Base-by-base conservation (phyloP, 2,797 vertebrate genomes). In the Pteropus rufus region DNA sequence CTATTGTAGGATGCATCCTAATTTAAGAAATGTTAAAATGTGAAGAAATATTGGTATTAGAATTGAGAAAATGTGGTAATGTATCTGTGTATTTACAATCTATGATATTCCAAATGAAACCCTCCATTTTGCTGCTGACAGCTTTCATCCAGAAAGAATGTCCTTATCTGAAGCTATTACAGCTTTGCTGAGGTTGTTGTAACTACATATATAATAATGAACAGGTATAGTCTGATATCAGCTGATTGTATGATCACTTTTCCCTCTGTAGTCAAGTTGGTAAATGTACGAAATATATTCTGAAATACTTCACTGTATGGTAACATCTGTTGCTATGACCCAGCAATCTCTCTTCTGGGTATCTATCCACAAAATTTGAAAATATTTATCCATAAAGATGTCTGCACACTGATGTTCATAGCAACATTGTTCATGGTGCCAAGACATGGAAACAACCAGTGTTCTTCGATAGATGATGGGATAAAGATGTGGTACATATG, bases 1-100 rank as follows among this genome's bases (percentile, higher is more conserved):
- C 58, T 58, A 70, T 79, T 41, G 26, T 58, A 60, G 58, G 41
- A 46, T 83, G 19, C 46, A 62, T 89, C 11, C 39, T 75, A 69
- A 79, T 79, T 83, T 72, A 94, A 56, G 73, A 73, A 87, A 86
- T 77, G 41, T 89, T 94, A 58, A 85, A 85, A 72, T 81, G n/a
- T 56, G 56, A 96, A 84, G 34, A 77, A 60, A 89, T 56, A 49
- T 11, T 94, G n/a, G n/a, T 72, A 19, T 69, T 82, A 70, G 15
- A 76, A 72, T 62, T 56, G 72, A 89, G 54, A 77, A 87, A 88
- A 73, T 79, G 49, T 72, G 29, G 23, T 60, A 56, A 80, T 15
- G 10, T 52, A 1, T 52, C n/a, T 75, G 2, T 84, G 3, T 80
- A 58, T 91, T 89, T 85, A 85, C 19, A 52, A 19, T 65, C 36